phyloP scores from a whole-genome alignment of 2,113 vertebrate species.

The Forbesichthys papilliferus region DNA sequence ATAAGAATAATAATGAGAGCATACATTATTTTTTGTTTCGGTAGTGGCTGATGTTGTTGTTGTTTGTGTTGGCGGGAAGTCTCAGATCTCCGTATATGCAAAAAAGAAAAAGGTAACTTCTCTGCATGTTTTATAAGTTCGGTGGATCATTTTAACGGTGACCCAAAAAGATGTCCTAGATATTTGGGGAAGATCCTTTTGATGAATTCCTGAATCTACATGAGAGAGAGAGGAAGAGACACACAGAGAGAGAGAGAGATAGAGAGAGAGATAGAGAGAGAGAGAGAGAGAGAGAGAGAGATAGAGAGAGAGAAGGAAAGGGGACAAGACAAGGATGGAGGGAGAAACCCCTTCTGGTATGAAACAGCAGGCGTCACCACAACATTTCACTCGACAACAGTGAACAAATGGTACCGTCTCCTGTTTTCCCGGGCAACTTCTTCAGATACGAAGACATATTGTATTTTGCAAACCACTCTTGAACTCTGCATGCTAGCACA shows the following conservation, averaged over 20 bases:
- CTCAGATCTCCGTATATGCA: conserved; percentile 71
- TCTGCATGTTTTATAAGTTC: conserved; percentile 69
- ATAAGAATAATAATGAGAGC: conserved; percentile 76
- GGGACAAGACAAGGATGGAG: conserved; percentile 1
- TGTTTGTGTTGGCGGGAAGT: conserved; percentile 70
- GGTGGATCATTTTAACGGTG: conserved; percentile 67
- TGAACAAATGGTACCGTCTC: neutral
- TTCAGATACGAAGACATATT: neutral
- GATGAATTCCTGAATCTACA: conserved; percentile 68
- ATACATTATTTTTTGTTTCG: conserved; percentile 74
- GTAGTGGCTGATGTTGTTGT: conserved; percentile 67
- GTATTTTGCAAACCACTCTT: neutral
- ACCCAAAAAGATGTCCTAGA: conserved; percentile 77
- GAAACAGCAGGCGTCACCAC: conserved; percentile 24
- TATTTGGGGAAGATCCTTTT: conserved; percentile 69
- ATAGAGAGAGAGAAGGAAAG: neutral
- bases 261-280: conserved; percentile 6
- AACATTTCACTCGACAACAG: conserved; percentile 15
- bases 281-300: conserved; percentile 1
- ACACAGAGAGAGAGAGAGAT: conserved; percentile 10
- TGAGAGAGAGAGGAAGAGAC: conserved; percentile 37
- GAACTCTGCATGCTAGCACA: neutral
- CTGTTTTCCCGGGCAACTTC: conserved; percentile 5
- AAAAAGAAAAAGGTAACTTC: conserved; percentile 68
- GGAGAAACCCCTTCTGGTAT: conserved; percentile 26